A percentile compares a stretch with the other conserved stretches of the same genome.
phyloP scores from a whole-genome alignment of 2,888 invertebrate species.

The Tridacna crocea region DNA sequence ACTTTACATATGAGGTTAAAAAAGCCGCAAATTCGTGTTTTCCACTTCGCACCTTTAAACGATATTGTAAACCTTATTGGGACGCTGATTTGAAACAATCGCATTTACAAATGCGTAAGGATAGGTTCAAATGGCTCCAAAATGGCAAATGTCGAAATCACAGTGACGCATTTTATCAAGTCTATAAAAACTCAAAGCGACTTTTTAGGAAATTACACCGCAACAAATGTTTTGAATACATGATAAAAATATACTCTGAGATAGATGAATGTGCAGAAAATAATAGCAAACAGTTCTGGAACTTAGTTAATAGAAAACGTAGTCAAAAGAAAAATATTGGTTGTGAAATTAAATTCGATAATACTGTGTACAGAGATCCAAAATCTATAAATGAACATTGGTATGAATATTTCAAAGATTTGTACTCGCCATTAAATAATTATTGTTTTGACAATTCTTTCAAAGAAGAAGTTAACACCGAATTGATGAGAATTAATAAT shows the following conservation, averaged over 20 bases:
- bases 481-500: too few relatives aligned
- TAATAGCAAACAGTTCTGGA: constrained; percentile 7
- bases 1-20: not conserved
- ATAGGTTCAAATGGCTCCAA: not conserved
- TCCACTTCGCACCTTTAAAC: not conserved
- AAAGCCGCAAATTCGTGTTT: not conserved
- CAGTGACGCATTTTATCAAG: not conserved
- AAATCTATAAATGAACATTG: not conserved
- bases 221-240: not conserved
- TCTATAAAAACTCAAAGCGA: constrained; percentile 9
- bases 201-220: constrained; percentile 7
- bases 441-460: not conserved
- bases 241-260: not conserved
- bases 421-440: not conserved
- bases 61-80: constrained; percentile 15
- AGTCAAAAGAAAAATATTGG: not conserved
- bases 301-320: not conserved
- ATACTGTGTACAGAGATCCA: constrained; percentile 4
- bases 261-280: constrained; percentile 11
- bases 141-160: not conserved
- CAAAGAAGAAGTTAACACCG: not conserved
- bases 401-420: constrained; percentile 1
- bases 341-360: not conserved
- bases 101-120: not conserved
- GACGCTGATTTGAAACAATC: constrained; percentile 5